Conservation (phyloP, 2,113 vertebrate species). For the Terrapene triunguis region DNA sequence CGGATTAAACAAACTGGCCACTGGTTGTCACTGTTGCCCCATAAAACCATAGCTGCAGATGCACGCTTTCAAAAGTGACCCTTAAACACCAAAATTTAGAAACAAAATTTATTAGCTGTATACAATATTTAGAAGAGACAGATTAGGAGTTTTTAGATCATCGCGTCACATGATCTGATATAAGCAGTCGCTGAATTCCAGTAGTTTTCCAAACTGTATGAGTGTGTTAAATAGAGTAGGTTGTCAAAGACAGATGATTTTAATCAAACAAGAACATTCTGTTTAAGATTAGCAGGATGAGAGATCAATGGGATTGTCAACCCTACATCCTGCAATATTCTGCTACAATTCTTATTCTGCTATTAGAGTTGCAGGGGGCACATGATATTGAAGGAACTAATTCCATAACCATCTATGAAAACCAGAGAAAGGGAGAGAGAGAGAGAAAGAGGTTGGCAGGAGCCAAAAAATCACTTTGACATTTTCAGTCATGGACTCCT, state of each 20-base stretch:
- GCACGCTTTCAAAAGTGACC: neutral
- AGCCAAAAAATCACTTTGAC: neutral
- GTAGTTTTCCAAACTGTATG: slow-evolving; percentile 1
- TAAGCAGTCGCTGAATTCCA: neutral
- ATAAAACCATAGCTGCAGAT: slow-evolving; percentile 35
- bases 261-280: neutral
- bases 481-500: neutral
- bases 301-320: slow-evolving; percentile 33
- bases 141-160: slow-evolving; percentile 12
- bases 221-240: neutral
- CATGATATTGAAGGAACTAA: neutral
- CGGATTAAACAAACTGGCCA: slow-evolving; percentile 38
- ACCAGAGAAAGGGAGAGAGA: neutral
- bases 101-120: neutral
- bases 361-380: neutral
- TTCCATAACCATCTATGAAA: slow-evolving; percentile 51
- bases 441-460: neutral
- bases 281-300: slow-evolving; percentile 39
- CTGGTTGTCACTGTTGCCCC: slow-evolving; percentile 85
- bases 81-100: slow-evolving; percentile 31
- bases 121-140: neutral
- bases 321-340: slow-evolving; percentile 32
- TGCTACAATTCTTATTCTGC: neutral
- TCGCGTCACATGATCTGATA: neutral
- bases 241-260: slow-evolving; percentile 6